phyloP scores from a whole-genome alignment of 1,140 invertebrate species.

The Akabosia matsudoensis region DNA sequence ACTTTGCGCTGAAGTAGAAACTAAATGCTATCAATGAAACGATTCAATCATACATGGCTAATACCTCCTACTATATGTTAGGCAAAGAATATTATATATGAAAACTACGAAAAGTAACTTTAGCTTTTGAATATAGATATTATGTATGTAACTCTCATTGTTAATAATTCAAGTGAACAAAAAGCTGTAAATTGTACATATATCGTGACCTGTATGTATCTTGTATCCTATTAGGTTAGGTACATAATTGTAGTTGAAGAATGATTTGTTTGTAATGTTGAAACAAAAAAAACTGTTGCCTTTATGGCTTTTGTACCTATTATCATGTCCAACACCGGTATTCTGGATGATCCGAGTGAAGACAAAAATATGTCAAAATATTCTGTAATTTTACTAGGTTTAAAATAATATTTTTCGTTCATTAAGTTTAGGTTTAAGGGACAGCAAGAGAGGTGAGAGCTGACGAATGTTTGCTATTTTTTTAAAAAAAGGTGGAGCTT shows the following conservation, averaged over 20 bases:
- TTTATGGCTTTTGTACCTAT: no score
- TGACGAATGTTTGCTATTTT: background rate
- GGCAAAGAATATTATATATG: background rate
- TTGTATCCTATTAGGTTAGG: background rate
- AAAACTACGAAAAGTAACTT: background rate
- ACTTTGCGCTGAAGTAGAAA: background rate
- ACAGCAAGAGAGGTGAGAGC: background rate
- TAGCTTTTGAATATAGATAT: background rate
- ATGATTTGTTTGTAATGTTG: background rate
- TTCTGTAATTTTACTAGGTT: no score
- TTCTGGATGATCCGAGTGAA: no score
- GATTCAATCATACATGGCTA: conserved; percentile 10
- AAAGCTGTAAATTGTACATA: background rate
- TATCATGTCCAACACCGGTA: no score
- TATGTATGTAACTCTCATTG: background rate
- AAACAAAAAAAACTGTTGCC: no score
- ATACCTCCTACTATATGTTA: no score
- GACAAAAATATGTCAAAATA: no score
- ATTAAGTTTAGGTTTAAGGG: no score
- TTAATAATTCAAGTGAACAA: no score
- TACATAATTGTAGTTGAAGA: background rate
- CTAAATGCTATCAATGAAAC: conserved; percentile 13
- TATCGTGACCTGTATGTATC: background rate
- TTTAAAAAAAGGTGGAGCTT: conserved; percentile 1
- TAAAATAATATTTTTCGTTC: no score